phyloP scores from a whole-genome alignment of 2,113 vertebrate genomes.

The Psittacula cyanocephala region DNA sequence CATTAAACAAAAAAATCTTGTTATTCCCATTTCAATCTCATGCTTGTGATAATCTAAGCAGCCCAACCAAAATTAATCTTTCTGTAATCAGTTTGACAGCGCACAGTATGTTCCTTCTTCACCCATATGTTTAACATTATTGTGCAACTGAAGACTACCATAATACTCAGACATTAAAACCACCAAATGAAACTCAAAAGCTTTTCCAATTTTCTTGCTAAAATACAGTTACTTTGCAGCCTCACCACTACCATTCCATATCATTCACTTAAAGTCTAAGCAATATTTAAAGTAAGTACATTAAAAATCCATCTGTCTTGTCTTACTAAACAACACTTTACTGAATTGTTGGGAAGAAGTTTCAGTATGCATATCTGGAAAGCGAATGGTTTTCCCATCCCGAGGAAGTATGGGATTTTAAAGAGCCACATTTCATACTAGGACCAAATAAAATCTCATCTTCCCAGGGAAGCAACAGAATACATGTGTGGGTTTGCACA shows the following conservation, averaged over 20 bases:
- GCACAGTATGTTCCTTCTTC: neutral
- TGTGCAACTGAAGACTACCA: neutral
- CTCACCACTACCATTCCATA: neutral
- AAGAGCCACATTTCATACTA: neutral
- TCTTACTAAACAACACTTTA: neutral
- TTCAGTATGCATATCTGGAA: fast-evolving
- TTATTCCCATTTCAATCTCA: neutral
- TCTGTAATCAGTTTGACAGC: neutral
- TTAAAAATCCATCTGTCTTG: neutral
- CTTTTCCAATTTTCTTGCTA: neutral
- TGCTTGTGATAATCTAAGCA: neutral
- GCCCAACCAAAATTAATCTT: neutral
- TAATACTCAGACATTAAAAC: neutral
- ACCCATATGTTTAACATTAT: neutral
- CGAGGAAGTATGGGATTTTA: neutral
- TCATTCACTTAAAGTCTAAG: neutral
- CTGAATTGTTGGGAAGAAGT: neutral
- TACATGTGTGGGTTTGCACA: fast-evolving
- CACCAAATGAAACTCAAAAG: neutral
- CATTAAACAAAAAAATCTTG: neutral
- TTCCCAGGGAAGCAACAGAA: neutral
- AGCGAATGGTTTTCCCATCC: neutral
- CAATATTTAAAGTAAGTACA: neutral
- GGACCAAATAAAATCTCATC: neutral
- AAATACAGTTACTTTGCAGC: neutral